Evolutionary conservation across 2,888 invertebrate species (phyloP).

Genomic region (Atethmia centrago): DNA sequence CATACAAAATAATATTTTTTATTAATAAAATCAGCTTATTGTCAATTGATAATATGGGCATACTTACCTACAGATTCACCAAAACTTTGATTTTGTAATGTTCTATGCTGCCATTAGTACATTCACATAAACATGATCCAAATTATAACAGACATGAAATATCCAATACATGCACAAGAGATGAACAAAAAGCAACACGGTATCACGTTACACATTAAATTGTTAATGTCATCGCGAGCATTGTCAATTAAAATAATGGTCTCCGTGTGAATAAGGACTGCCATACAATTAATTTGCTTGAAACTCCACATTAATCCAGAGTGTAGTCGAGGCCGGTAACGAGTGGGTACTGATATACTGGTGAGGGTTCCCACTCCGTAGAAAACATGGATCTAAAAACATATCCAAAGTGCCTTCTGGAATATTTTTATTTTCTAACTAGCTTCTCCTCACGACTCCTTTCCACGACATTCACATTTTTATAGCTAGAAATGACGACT

Average conservation of each 20-base stretch:
- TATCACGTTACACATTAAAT: conserved; percentile 56
- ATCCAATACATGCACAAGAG: background rate
- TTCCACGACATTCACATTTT: no score
- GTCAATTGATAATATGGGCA: background rate
- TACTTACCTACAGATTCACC: background rate
- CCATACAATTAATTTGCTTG: conserved; percentile 77
- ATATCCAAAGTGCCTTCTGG: background rate
- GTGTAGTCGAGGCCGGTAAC: conserved; percentile 57
- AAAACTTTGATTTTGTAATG: background rate
- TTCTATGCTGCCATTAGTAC: background rate
- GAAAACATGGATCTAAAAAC: background rate
- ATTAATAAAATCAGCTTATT: background rate
- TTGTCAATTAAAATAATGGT: conserved; percentile 76
- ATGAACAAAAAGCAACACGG: conserved; percentile 24
- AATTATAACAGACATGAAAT: background rate
- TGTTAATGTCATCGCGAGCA: conserved; percentile 68
- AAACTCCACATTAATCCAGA: conserved; percentile 79
- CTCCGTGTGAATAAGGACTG: conserved; percentile 71
- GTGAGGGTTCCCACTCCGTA: conserved; percentile 32
- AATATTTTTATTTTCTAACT: background rate
- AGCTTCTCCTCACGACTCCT: background rate
- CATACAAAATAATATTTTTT: background rate
- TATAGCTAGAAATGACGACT: no score
- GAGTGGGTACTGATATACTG: conserved; percentile 35
- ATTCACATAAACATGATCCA: conserved; percentile 9